phyloP scores from a whole-genome alignment of 2,797 vertebrate species.

The Natrix natrix region DNA sequence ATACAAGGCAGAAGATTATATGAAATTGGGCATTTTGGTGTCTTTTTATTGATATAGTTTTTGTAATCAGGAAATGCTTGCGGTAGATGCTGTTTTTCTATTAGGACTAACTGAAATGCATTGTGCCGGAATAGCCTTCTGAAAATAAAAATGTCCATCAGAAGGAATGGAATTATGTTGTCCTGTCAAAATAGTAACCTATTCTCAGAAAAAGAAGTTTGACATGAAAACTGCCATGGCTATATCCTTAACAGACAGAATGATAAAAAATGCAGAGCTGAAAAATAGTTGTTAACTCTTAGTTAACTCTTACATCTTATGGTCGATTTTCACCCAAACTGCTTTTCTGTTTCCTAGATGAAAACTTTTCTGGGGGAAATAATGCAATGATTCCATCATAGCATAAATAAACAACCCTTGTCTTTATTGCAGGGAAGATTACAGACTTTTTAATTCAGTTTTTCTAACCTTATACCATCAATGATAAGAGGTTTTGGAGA shows the following conservation, averaged over 20 bases:
- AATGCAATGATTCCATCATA: neutral
- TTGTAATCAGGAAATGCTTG: conserved; percentile 11
- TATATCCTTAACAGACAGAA: neutral
- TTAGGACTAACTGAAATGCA: conserved; percentile 17
- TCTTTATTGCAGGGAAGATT: neutral
- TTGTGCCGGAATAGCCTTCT: neutral
- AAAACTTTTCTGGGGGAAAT: neutral
- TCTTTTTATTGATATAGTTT: neutral
- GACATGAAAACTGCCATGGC: neutral
- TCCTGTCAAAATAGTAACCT: conserved; percentile 1
- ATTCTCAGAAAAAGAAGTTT: neutral
- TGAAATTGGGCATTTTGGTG: conserved; percentile 9
- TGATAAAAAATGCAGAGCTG: neutral
- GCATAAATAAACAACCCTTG: neutral
- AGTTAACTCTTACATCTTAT: neutral
- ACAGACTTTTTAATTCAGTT: neutral
- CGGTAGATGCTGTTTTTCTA: neutral
- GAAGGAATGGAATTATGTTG: fast-evolving
- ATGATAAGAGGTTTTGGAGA: neutral
- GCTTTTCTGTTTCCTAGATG: neutral
- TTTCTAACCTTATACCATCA: neutral
- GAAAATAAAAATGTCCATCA: conserved; percentile 1
- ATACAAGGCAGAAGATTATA: neutral
- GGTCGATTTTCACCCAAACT: neutral
- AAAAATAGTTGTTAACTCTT: neutral